Base-by-base conservation (phyloP, 2,797 vertebrate genomes). In the Pelochelys cantorii region DNA sequence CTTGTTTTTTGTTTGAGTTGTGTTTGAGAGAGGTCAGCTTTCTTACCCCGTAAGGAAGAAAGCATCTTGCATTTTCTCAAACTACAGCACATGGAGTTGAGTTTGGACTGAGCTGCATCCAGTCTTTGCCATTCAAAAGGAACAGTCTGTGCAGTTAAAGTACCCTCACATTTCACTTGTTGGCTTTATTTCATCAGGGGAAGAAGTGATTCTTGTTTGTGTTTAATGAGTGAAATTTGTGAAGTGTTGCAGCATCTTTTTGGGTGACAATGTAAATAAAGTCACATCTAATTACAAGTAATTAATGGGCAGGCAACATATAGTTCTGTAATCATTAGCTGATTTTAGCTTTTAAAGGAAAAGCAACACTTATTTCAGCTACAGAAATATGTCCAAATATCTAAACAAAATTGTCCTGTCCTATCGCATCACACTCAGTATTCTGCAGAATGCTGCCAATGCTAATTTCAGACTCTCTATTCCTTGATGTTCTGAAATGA, bases 401-500 rank as follows among this genome's bases (percentile, higher is more conserved):
- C 34, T 74, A 59, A 87, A 85, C 80, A 83, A 29, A 1, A 92
- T 91, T 93, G 74, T 87, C 89, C 92, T 85, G 95, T 92, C 93
- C 84, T 81, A 34, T 22, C 68, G 34, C 20, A 22, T 37, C 20
- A 22, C 1, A 20, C 68, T 71, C 71, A 6, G 57, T 68, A 79
- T n/a, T 56, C 56, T 81, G 37, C 62, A 34, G 62, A 34, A 62
- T 57, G 59, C 53, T 90, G 78, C 84, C 75, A 88, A 10, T 82
- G 78, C 85, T 68, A 52, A 60, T 94, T 89, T 88, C 92, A 78
- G 92, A 80, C 85, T 90, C 89, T 87, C 89, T 89, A 85, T 65
- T 5, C 91, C 91, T 68, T 25, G 59, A 23, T 79, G 2, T 75
- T 27, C n/a, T 23, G 12, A 31, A 29, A n/a, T 80, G 34, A 56